These are phyloP conservation scores for Condylostylus longicornis DNA, from an alignment of 1,140 invertebrate species.

Conservation along the genomic window DNA sequence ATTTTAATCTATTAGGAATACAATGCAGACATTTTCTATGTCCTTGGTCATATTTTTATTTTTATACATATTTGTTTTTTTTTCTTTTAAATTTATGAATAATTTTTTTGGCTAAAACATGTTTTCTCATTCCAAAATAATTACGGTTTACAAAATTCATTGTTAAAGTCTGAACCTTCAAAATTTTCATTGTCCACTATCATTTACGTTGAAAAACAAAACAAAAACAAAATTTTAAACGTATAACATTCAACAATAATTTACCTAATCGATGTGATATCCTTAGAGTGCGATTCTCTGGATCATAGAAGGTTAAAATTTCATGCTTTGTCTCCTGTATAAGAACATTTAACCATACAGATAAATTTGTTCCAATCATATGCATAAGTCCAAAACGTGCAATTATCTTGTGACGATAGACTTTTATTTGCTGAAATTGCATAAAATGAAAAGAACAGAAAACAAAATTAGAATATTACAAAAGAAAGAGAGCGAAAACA, in stretches of 20 bases:
- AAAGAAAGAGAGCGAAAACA: too few species aligned
- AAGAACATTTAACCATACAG: conserved; percentile 83
- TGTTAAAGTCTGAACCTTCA: too few species aligned
- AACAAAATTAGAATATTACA: not conserved
- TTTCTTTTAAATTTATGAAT: too few species aligned
- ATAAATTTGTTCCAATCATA: conserved; percentile 89
- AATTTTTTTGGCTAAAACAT: too few species aligned
- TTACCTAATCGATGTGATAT: conserved; percentile 55
- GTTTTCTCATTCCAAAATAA: not conserved
- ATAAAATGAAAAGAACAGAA: conserved; percentile 1
- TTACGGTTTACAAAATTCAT: not conserved
- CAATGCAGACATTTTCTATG: too few species aligned
- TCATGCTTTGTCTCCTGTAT: conserved; percentile 89
- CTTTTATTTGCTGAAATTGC: conserved; percentile 62
- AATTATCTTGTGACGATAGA: conserved; percentile 71
- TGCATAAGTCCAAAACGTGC: conserved; percentile 87
- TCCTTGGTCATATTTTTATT: too few species aligned
- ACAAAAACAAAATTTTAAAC: not conserved
- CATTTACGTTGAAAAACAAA: not conserved
- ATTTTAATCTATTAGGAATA: too few species aligned
- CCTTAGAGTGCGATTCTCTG: conserved; percentile 63
- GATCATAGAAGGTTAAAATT: conserved; percentile 77
- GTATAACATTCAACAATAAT: not conserved
- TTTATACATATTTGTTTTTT: too few species aligned
- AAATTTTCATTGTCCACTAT: not conserved